phyloP scores from a whole-genome alignment of 2,113 vertebrate genomes.

The Chaetodon trifascialis region DNA sequence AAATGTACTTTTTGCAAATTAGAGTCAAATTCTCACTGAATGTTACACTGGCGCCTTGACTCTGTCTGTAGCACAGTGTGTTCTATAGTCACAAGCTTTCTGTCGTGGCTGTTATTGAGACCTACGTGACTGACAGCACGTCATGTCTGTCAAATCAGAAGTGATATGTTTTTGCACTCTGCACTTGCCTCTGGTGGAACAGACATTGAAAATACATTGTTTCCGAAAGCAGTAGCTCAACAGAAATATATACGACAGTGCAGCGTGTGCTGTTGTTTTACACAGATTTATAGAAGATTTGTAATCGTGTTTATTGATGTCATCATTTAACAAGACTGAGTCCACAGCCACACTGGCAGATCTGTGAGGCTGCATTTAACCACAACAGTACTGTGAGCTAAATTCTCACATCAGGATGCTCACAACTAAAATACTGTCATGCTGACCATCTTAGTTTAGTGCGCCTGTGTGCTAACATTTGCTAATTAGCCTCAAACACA shows the following conservation, averaged over 20 bases:
- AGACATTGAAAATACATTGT: neutral
- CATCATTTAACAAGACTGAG: neutral
- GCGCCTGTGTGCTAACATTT: neutral
- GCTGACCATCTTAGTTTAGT: neutral
- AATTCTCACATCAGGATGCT: neutral
- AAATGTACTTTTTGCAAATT: neutral
- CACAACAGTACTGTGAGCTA: neutral
- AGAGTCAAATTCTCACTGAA: slow-evolving; percentile 2
- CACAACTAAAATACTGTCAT: neutral
- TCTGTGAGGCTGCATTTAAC: neutral
- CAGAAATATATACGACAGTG: neutral
- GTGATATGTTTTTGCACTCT: neutral
- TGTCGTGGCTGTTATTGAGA: neutral
- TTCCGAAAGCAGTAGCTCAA: neutral
- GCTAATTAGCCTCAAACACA: neutral
- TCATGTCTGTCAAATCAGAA: neutral
- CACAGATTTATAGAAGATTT: neutral
- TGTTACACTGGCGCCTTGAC: neutral
- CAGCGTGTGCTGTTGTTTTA: neutral
- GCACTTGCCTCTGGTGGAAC: neutral
- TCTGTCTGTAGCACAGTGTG: neutral
- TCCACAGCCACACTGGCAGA: neutral
- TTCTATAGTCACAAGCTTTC: neutral
- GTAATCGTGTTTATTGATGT: neutral
- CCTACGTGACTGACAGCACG: neutral